Percentiles rank a stretch among this genome's conserved stretches.
phyloP scores from a whole-genome alignment of 1,140 invertebrate species.

The Heliconius nattereri region DNA sequence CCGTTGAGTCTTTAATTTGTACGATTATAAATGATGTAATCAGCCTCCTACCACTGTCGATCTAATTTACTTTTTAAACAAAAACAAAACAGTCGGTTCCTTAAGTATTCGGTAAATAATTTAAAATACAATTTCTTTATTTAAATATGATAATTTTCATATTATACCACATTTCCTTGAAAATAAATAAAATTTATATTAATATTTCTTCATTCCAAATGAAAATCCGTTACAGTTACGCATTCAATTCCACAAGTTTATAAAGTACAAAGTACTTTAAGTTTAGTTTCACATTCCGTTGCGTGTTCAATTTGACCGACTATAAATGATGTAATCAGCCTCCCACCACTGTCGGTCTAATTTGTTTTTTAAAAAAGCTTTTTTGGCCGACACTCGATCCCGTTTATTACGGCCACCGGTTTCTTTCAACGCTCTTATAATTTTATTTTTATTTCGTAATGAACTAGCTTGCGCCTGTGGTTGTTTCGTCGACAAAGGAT shows the following conservation, averaged over 20 bases:
- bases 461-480: conserved; percentile 40
- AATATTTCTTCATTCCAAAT: too few species aligned
- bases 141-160: too few species aligned
- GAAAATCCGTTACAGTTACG: background rate
- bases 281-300: background rate
- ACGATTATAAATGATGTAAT: conserved; percentile 45
- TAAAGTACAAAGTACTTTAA: background rate
- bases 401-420: conserved; percentile 60
- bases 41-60: conserved; percentile 39
- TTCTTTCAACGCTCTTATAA: conserved; percentile 45
- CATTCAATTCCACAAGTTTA: background rate
- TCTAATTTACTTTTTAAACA: conserved; percentile 47
- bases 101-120: too few species aligned
- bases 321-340: conserved; percentile 47
- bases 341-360: conserved; percentile 45
- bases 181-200: too few species aligned
- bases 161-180: too few species aligned
- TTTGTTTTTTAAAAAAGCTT: conserved; percentile 45
- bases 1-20: conserved; percentile 26
- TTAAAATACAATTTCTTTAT: too few species aligned
- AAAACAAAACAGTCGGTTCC: background rate
- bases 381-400: conserved; percentile 52
- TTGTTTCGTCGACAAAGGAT: conserved; percentile 35
- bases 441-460: conserved; percentile 49
- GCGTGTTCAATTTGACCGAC: conserved; percentile 32